A percentile compares a stretch with the other conserved stretches of the same genome.
Evolutionary conservation across 2,797 vertebrate species (phyloP).

Genomic region (Cossypha caffra): DNA sequence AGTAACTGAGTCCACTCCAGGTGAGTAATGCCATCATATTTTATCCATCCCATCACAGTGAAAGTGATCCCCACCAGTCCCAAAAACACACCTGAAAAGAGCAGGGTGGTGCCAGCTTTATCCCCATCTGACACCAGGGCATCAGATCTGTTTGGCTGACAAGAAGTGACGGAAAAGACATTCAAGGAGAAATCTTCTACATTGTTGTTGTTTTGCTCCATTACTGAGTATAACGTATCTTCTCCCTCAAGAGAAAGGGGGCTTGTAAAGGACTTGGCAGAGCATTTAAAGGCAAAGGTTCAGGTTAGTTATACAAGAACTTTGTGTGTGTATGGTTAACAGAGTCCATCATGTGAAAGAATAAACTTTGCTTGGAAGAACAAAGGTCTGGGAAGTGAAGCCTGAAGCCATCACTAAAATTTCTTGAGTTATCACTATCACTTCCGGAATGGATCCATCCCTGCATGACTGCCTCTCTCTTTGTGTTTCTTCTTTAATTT

Average conservation of each 20-base stretch:
- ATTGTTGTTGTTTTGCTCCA: conserved; percentile 61
- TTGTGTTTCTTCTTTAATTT: neutral
- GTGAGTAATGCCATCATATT: conserved; percentile 50
- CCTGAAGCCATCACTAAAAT: conserved; percentile 18
- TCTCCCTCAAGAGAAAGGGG: neutral
- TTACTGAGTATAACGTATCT: neutral
- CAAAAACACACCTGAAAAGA: conserved; percentile 85
- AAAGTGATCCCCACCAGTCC: conserved; percentile 82
- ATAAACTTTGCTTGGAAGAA: conserved; percentile 74
- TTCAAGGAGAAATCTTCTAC: conserved; percentile 73
- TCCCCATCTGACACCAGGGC: conserved; percentile 75
- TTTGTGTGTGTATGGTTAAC: conserved; percentile 71
- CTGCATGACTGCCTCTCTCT: neutral
- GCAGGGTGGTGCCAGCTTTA: conserved; percentile 79
- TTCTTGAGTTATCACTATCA: conserved; percentile 6
- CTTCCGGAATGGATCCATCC: neutral
- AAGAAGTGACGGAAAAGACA: conserved; percentile 72
- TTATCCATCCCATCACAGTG: conserved; percentile 83
- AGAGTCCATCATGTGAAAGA: conserved; percentile 60
- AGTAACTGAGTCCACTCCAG: conserved; percentile 85
- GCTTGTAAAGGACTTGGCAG: neutral
- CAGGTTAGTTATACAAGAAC: conserved; percentile 66
- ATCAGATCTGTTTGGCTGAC: conserved; percentile 64
- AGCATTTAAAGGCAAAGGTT: conserved; percentile 48
- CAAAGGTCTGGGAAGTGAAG: conserved; percentile 77